A percentile compares a stretch with the other conserved stretches of the same genome.
Evolutionary conservation across 2,888 invertebrate genomes (phyloP).

Genomic region (Lumbricus terrestris): DNA sequence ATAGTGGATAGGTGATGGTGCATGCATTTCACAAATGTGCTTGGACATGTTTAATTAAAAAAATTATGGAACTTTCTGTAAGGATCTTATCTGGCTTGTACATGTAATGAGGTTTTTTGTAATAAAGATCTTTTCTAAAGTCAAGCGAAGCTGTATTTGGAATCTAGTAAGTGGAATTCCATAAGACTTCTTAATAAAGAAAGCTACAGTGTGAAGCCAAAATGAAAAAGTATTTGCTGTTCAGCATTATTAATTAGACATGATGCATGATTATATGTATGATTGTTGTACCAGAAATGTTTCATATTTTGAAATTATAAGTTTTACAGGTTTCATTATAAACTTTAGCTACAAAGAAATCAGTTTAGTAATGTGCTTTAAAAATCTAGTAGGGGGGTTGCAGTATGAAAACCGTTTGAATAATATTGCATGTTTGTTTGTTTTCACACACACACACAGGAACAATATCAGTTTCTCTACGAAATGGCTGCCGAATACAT

Average conservation of each 20-base stretch:
- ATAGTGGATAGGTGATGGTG: too few relatives aligned
- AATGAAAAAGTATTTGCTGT: too few relatives aligned
- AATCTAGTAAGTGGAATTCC: neutral
- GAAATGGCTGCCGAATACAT: slow-evolving; percentile 44
- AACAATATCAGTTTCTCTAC: slow-evolving; percentile 45
- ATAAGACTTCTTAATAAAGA: neutral
- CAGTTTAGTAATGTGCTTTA: neutral
- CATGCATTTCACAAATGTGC: too few relatives aligned
- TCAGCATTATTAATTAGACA: neutral
- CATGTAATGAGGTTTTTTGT: too few relatives aligned
- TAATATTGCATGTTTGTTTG: neutral
- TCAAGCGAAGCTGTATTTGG: neutral
- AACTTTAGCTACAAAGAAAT: neutral
- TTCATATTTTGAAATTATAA: neutral
- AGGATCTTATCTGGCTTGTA: too few relatives aligned
- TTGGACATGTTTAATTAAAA: too few relatives aligned
- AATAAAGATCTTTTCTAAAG: neutral
- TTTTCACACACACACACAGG: slow-evolving; percentile 37
- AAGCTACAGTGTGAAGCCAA: neutral
- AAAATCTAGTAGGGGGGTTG: too few relatives aligned
- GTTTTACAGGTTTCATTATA: neutral
- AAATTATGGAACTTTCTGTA: too few relatives aligned
- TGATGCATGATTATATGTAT: neutral
- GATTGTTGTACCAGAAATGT: neutral
- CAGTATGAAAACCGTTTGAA: neutral